Evolutionary conservation across 2,797 vertebrate species (phyloP), one percentile per base, ranked within the genome.

Genomic region (Denticeps clupeoides): DNA sequence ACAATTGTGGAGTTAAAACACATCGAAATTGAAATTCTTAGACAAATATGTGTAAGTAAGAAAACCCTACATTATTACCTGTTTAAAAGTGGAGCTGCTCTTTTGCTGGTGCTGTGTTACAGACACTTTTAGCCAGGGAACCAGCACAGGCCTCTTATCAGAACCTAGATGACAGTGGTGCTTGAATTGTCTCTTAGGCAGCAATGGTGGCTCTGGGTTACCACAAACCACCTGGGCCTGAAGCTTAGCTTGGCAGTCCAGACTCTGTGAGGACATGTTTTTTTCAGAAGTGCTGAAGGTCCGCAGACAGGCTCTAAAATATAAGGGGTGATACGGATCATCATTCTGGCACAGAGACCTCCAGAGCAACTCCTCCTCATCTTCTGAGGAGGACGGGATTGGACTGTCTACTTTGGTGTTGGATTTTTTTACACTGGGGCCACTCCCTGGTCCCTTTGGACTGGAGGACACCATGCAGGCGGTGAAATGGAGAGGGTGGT

Each of bases 301-400:
- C 45, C 66, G 66, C 18, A 80, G 63, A 27, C 64, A 62, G 47
- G 77, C 79, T 53, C 69, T 62, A 25, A 86, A 87, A 65, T 83
- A 82, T 13, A 86, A 59, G 0, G 83, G 84, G 60, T 87, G 82
- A 49, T 81, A 85, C 0, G 83, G 82, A 63, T 87, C 82, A 0
- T 77, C 45, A 2, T 52, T 68, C 24, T 35, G 55, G 32, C 58
- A 45, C 7, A 86, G 73, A 7, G 71, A 72, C 11, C 58, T 71
- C 82, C 83, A 86, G 27, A 84, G 68, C 24, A 66, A 67, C 13
- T 83, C 78, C n/a, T 82, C 80, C 10, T 82, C 80, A 0, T 81
- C 75, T 28, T 79, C 73, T 0, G 70, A 72, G 1, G 61, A 69
- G 33, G 61, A 19, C 11, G n/a, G n/a, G n/a, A n/a, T n/a, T n/a